Base-by-base conservation (phyloP, 1,140 invertebrate species). In the Pantala flavescens region DNA sequence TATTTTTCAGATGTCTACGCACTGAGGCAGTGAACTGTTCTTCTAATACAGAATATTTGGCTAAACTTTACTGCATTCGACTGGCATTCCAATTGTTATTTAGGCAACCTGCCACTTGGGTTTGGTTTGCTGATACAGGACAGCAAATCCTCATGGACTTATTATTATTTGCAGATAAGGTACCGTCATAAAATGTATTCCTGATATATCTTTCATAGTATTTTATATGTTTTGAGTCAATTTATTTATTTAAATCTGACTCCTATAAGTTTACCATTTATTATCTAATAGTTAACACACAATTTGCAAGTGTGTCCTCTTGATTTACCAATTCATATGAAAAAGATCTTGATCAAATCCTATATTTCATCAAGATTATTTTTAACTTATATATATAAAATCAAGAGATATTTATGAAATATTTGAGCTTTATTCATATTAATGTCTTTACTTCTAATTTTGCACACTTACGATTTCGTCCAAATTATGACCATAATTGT, bases 31-130 rank as follows among this genome's bases (percentile, higher is more conserved):
- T 97, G 16, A 88, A 90, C 74, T 98, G 96, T 82, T 87, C 89
- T 28, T 93, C 91, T n/a, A 95, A 97, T 81, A 88, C 90, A 23
- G 97, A 99, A 84, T 98, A 97, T 84, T 84, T 98, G 76, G 94
- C 94, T 23, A 98, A 98, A 85, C 85, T 98, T 36, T 91, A 97
- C 79, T 98, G 96, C 81, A 83, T 96, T 55, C 87, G 97, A 63
- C 85, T 92, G 73, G 95, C 94, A 42, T 94, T 97, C 81, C 89
- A 92, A 79, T 86, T 88, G 79, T 85, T 97, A 73, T 91, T 98
- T 80, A 87, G 87, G 79, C 88, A 92, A 80, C 84, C 87, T 0
- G 83, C 84, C 0, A 89, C 88, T 49, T 89, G 91, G 78, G 83
- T 87, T n/a, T 98, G 93, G 92, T 94, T 97, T 80, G 89, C 88